Evolutionary conservation across 2,888 invertebrate genomes (phyloP), one percentile per base, ranked within the genome.

Genomic region (Unio pictorum): DNA sequence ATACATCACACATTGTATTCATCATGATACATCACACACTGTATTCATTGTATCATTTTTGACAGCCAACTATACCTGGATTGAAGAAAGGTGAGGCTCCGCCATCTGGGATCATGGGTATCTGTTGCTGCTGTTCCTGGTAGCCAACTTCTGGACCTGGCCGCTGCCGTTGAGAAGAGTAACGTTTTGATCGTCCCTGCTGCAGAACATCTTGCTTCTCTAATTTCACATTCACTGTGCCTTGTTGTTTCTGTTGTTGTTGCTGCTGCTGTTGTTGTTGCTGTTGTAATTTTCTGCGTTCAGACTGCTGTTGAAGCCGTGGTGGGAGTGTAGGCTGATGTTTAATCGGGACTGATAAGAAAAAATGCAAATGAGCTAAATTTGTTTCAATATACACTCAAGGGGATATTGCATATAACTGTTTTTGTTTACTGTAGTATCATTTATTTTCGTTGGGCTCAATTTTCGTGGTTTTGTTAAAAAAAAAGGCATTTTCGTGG

Each of bases 101-200:
- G 3, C 64, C 68, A 23, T 65, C 73, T 23, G 70, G 56, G 58
- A 67, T 61, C 64, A 45, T 11, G 11, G 45, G 11, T 0, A 45
- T 45, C 45, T 45, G 45, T 15, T 73, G 73, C 54, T 76, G 78
- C 45, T 74, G 64, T 59, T 74, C 78, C 18, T 68, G 68, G 26
- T 69, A 67, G 18, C 83, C 84, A 34, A 82, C 76, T 61, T 74
- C 76, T 5, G 70, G 68, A 0, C 64, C 65, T 58, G 68, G 28
- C 68, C 93, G 89, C 86, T 93, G 93, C 68, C 94, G 91, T 81
- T 94, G 91, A 70, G 93, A 93, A 4, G 94, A 94, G 87, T 94
- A 94, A 34, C 94, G 91, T 83, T 94, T 94, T 15, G 93, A 92
- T 76, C 93, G 91, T 71, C 73, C 77, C 58, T 77, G 72, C 64